Evolutionary conservation across 2,888 invertebrate species (phyloP), one percentile per base, ranked within the genome.

Genomic region (Ferdinandea cuprea): DNA sequence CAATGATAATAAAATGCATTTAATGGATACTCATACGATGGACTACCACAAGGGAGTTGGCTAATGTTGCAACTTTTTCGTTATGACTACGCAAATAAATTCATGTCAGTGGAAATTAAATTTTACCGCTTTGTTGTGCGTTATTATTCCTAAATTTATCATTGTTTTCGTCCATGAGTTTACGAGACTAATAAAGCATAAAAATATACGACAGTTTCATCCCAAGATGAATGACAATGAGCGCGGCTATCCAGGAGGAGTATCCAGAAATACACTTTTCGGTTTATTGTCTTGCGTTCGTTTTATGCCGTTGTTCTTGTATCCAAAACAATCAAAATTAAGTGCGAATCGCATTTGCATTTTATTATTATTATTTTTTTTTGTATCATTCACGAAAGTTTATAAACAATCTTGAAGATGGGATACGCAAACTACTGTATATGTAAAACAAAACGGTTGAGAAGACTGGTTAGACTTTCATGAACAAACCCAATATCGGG

Each of bases 251-350:
- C n/a, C n/a, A 30, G 21, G n/a, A 50, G 1, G 25, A 5, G 11
- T 11, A n/a, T 59, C 13, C 17, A 40, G n/a, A 44, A 30, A 19
- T 46, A 30, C 30, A 30, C 32, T 46, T 61, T 13, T 15, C 17
- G 19, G 13, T 17, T 54, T 1, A 17, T 7, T 32, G 19, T 21
- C 15, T n/a, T 8, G 11, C 3, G 7, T 17, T 15, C 42, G 28
- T 42, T 28, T 35, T 25, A 35, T 35, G 6, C 0, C 13, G 19
- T 19, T 32, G 30, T 21, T 9, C 3, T 30, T 21, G 9, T 46
- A 68, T 79, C 79, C n/a, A 54, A 63, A 73, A 73, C 66, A 68
- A 79, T 73, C 44, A 54, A 61, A 72, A 61, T 68, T 68, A 73
- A 66, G 73, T 66, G 73, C 72, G 66, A 73, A 9, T 40, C 52